Conservation (phyloP, 2,113 vertebrate genomes). For the Scartelaos histophorus region DNA sequence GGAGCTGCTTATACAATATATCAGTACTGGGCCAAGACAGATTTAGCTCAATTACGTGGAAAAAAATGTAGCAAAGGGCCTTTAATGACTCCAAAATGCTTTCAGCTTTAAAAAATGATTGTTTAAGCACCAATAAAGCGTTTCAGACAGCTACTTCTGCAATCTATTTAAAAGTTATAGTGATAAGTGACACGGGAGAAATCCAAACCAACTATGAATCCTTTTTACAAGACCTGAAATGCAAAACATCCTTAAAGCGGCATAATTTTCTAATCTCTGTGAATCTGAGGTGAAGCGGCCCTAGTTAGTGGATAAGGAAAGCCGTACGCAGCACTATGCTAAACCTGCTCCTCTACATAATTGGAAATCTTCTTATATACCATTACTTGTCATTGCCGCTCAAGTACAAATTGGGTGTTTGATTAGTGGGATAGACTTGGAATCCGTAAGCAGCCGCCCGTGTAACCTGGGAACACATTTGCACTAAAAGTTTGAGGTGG, state of each 20-base stretch:
- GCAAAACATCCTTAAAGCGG: not conserved
- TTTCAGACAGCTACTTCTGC: not conserved
- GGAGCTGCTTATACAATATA: too few relatives aligned
- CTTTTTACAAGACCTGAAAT: not conserved
- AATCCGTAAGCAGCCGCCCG: constrained; percentile 3
- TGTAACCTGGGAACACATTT: not conserved
- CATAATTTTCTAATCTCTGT: not conserved
- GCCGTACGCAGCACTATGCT: not conserved
- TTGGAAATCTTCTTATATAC: constrained; percentile 2
- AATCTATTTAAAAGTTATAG: not conserved
- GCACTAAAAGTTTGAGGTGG: not conserved
- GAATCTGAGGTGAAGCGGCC: not conserved
- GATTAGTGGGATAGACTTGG: constrained; percentile 1
- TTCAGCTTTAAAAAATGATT: not conserved
- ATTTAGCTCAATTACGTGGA: too few relatives aligned
- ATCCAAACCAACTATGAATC: not conserved
- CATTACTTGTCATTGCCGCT: not conserved
- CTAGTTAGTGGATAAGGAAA: not conserved
- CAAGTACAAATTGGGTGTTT: not conserved
- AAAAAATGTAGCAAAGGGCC: too few relatives aligned
- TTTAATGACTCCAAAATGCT: too few relatives aligned
- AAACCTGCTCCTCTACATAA: not conserved
- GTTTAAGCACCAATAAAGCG: not conserved
- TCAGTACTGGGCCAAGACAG: too few relatives aligned
- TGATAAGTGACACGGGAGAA: not conserved